Conservation (phyloP, 2,113 vertebrate genomes). For the Martes martes region DNA sequence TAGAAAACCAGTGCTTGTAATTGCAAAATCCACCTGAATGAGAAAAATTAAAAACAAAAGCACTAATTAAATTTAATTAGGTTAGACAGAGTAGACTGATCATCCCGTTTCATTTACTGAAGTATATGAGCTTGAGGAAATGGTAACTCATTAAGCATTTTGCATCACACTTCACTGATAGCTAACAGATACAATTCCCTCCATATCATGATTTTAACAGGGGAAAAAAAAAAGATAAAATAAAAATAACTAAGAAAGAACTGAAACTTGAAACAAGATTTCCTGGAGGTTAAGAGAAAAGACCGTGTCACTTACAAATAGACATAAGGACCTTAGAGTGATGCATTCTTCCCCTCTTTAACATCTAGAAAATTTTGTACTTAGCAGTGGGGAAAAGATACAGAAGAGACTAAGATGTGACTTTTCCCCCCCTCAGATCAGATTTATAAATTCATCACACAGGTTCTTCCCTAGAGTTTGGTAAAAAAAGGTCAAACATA, state of each 20-base stretch:
- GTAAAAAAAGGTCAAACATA: not conserved
- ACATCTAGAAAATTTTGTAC: not conserved
- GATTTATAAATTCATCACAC: not conserved
- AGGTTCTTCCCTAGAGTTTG: not conserved
- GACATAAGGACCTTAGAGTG: not conserved
- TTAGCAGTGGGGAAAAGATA: not conserved
- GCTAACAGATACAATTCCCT: not conserved
- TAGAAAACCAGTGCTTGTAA: not conserved
- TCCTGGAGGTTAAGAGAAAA: not conserved
- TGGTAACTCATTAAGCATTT: not conserved
- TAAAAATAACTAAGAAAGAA: not conserved
- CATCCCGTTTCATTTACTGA: not conserved
- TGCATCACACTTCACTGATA: not conserved
- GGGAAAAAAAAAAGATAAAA: not conserved
- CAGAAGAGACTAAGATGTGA: not conserved
- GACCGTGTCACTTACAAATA: not conserved
- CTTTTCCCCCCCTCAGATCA: not conserved
- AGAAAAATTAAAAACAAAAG: slow-evolving; percentile 19
- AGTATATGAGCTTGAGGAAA: slow-evolving; percentile 25
- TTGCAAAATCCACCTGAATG: not conserved
- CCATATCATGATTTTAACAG: not conserved
- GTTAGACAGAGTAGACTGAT: not conserved
- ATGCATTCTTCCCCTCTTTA: not conserved
- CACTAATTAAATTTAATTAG: slow-evolving; percentile 1
- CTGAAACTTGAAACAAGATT: not conserved